Conservation (phyloP, 2,888 invertebrate genomes). For the Drosophila eohydei region DNA sequence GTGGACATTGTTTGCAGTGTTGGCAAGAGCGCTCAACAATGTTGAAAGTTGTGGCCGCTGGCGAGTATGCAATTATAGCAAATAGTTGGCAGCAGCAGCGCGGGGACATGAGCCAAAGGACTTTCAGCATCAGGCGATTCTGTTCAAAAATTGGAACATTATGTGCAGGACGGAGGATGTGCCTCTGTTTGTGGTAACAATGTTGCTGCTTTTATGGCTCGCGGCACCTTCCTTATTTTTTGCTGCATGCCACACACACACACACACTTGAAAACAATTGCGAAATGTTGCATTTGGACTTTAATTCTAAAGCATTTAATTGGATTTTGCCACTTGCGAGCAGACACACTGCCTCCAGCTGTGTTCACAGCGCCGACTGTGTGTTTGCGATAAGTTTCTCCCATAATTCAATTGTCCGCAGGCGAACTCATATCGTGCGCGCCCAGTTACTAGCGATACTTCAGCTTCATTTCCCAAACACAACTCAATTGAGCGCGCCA, state of each 20-base stretch:
- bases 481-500: conserved; percentile 7
- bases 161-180: conserved; percentile 16
- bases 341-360: conserved; percentile 34
- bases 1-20: conserved; percentile 43
- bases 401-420: conserved; percentile 51
- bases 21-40: conserved; percentile 30
- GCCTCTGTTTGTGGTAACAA: conserved; percentile 19
- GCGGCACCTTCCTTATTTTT: conserved; percentile 3
- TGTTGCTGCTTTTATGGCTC: conserved; percentile 31
- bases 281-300: conserved; percentile 43
- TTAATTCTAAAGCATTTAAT: conserved; percentile 56
- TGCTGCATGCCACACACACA: conserved; percentile 7
- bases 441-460: conserved; percentile 29
- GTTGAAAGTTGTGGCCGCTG: conserved; percentile 17
- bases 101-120: conserved; percentile 10
- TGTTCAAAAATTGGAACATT: conserved; percentile 39
- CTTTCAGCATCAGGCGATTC: conserved; percentile 12
- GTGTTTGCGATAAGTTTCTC: conserved; percentile 47
- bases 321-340: conserved; percentile 45
- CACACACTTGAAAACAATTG: conserved; percentile 35
- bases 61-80: conserved; percentile 40
- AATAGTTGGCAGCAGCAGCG: conserved; percentile 32
- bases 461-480: conserved; percentile 24
- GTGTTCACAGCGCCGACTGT: conserved; percentile 13
- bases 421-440: conserved; percentile 23